A percentile compares a stretch with the other conserved stretches of the same genome.
These are phyloP conservation scores for Pyrocephalus nanus DNA, from an alignment of 2,797 vertebrate genomes.

Conservation along the genomic window DNA sequence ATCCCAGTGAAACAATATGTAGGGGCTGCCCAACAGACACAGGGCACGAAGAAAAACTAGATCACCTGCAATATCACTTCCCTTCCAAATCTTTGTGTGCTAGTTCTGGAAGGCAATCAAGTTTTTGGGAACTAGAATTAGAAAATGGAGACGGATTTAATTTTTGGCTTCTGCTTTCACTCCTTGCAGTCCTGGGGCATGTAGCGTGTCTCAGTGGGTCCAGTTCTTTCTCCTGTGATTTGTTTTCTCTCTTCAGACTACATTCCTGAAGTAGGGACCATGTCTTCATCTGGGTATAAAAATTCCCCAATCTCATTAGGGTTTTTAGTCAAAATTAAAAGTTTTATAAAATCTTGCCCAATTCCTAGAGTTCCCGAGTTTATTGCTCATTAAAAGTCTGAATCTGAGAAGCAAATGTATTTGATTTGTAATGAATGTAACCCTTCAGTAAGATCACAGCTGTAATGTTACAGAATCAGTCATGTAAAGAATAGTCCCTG, in stretches of 20 bases:
- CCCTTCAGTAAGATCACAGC: constrained; percentile 79
- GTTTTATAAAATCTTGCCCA: background rate
- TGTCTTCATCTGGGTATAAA: background rate
- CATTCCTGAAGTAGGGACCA: background rate
- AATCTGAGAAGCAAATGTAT: constrained; percentile 20
- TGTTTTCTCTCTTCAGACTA: background rate
- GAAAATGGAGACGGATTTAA: background rate
- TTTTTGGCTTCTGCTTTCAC: background rate
- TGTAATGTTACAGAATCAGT: constrained; percentile 75
- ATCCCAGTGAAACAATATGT: background rate
- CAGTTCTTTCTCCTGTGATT: background rate
- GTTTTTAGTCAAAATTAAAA: background rate
- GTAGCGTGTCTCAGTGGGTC: background rate
- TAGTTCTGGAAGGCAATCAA: background rate
- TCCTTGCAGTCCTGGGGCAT: background rate
- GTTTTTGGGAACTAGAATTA: background rate
- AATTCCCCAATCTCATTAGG: background rate
- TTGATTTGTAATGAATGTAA: constrained; percentile 63
- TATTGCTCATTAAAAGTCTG: constrained; percentile 31
- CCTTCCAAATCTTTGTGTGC: background rate
- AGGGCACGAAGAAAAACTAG: background rate
- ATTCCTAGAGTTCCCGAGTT: background rate
- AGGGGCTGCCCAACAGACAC: background rate
- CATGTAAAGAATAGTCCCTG: constrained; percentile 75
- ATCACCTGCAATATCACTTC: background rate